Conservation (phyloP, 2,113 vertebrate species). For the Mugil cephalus region DNA sequence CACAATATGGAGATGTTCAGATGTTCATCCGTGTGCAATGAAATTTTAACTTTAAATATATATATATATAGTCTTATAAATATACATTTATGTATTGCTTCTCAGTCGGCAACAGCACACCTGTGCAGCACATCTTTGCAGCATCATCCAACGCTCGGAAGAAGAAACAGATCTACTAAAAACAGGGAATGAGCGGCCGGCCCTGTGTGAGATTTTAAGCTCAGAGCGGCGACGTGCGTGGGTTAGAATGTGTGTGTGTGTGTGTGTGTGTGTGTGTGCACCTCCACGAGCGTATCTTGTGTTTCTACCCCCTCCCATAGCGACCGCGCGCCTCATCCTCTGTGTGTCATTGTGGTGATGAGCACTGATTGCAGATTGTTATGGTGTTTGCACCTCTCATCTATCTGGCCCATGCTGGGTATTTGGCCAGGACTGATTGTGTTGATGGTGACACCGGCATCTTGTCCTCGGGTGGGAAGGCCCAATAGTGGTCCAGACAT, state of each 20-base stretch:
- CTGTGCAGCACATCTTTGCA: constrained; percentile 50
- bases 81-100: constrained; percentile 78
- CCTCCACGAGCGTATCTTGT: constrained; percentile 46
- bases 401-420: constrained; percentile 82
- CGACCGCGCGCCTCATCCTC: constrained; percentile 64
- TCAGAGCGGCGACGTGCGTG: not conserved
- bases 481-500: constrained; percentile 71
- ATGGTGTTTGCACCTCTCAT: constrained; percentile 85
- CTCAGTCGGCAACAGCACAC: constrained; percentile 47
- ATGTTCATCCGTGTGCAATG: constrained; percentile 63
- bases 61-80: constrained; percentile 58
- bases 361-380: constrained; percentile 88
- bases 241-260: constrained; percentile 1
- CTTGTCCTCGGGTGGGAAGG: constrained; percentile 74
- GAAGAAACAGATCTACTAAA: constrained; percentile 32
- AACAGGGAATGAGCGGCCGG: constrained; percentile 26
- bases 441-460: constrained; percentile 81
- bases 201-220: constrained; percentile 42
- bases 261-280: constrained; percentile 8
- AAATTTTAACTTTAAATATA: constrained; percentile 70
- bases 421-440: constrained; percentile 88
- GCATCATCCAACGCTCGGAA: constrained; percentile 21
- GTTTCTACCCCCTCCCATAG: constrained; percentile 55
- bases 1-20: constrained; percentile 64
- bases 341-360: constrained; percentile 83